phyloP scores from a whole-genome alignment of 1,140 invertebrate genomes.

The Philotrypesis tridentata region DNA sequence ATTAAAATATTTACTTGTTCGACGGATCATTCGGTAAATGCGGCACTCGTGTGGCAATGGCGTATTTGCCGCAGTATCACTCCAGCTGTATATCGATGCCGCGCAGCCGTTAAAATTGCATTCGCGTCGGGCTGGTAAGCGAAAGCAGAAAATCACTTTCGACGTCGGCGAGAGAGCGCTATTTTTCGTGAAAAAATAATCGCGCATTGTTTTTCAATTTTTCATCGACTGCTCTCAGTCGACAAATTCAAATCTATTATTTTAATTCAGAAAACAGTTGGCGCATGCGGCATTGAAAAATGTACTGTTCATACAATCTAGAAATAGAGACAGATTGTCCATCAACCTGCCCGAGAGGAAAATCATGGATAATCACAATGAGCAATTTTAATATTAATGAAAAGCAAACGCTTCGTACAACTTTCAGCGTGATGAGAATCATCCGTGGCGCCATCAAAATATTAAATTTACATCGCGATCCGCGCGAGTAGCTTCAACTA shows the following conservation, averaged over 20 bases:
- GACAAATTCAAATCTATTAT: no score
- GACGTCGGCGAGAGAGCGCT: not conserved
- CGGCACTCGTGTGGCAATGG: not conserved
- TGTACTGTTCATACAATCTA: no score
- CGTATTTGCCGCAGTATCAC: not conserved
- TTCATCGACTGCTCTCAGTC: no score
- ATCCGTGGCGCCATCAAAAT: not conserved
- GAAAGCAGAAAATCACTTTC: not conserved
- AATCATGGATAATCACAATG: not conserved
- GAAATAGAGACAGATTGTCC: not conserved
- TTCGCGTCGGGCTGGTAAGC: not conserved
- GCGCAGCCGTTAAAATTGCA: not conserved
- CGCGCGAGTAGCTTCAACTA: no score
- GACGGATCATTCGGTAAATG: not conserved
- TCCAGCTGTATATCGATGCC: not conserved
- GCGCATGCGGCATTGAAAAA: no score
- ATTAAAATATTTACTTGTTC: not conserved
- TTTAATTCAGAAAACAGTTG: no score
- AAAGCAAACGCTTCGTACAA: not conserved
- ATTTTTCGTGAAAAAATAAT: not conserved
- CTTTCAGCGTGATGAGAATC: not conserved
- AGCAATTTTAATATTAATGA: not conserved
- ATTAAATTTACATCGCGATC: not conserved
- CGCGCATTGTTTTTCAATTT: no score
- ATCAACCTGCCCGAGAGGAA: not conserved